Evolutionary conservation across 2,113 vertebrate genomes (phyloP).

Genomic region (Psephotus haematonotus): DNA sequence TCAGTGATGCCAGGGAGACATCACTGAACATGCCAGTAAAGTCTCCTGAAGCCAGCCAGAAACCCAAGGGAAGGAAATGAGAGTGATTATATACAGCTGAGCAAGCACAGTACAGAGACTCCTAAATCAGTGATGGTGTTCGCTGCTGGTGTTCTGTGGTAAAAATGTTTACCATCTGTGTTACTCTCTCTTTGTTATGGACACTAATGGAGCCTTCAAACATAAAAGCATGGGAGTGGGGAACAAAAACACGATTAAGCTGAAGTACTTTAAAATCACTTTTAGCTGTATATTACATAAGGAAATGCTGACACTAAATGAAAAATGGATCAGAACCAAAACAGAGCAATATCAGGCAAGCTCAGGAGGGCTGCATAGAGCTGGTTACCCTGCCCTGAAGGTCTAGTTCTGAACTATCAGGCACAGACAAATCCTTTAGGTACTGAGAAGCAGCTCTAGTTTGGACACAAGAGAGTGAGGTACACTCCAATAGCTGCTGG

Average conservation of each 20-base stretch:
- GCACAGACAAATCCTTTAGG: background rate
- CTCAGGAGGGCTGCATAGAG: background rate
- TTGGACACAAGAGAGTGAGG: background rate
- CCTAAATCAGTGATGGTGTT: conserved; percentile 53
- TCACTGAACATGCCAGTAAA: background rate
- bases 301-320: background rate
- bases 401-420: background rate
- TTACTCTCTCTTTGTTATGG: conserved; percentile 58
- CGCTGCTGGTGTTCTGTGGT: conserved; percentile 61
- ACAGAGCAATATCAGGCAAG: background rate
- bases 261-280: conserved; percentile 33
- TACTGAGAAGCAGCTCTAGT: background rate
- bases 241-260: background rate
- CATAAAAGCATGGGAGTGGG: conserved; percentile 27
- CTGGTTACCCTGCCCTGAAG: background rate
- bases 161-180: conserved; percentile 73
- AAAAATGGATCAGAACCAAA: background rate
- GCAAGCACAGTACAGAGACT: conserved; percentile 64
- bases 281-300: background rate
- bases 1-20: background rate
- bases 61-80: conserved; percentile 67
- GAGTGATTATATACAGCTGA: conserved; percentile 72
- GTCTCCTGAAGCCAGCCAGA: conserved; percentile 41
- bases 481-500: background rate
- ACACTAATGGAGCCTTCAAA: conserved; percentile 59